Base-by-base conservation (phyloP, 2,113 vertebrate species). In the Tetraodon nigroviridis region DNA sequence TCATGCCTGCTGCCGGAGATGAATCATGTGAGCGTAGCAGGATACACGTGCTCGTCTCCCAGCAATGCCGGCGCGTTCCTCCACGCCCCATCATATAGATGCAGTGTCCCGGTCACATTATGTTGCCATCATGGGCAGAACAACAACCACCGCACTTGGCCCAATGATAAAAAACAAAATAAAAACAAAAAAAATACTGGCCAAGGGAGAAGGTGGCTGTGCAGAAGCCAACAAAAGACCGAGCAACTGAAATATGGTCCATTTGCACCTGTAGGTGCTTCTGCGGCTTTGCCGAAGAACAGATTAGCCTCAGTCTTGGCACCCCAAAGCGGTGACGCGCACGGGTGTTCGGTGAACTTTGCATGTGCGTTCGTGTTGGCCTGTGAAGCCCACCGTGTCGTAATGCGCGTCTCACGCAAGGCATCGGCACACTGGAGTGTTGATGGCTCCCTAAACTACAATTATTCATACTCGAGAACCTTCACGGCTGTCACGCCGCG, bases 1-100 rank as follows among this genome's bases (percentile, higher is more conserved):
- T 89, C 58, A 90, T 89, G 61, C 61, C 81, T 79, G 66, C 79
- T 76, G 70, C 78, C 71, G 80, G 71, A 86, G 80, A 81, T 76
- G 63, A 86, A 86, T 89, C 84, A 84, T 81, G 78, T 81, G 81
- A 87, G 78, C 47, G 42, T 73, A 78, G 73, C 72, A 56, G 52
- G 46, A 71, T 72, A 64, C 85, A 84, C 65, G 72, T 85, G 87
- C 78, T 76, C 24, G 1, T 68, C 58, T 67, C 54, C 51, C 61
- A 83, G 74, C 3, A 19, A 32, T 73, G 67, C 71, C 41, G 60
- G 7, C 54, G 29, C 51, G 41, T 17, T 70, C 40, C 15, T 14
- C 15, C 53, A 54, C 18, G 44, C 51, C 42, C 61, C 22, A 58
- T 37, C 32, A 37, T 37, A 37, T 37, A 37, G 32, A 37, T 37